Conservation (phyloP, 2,113 vertebrate genomes). For the Hippoglossus stenolepis region DNA sequence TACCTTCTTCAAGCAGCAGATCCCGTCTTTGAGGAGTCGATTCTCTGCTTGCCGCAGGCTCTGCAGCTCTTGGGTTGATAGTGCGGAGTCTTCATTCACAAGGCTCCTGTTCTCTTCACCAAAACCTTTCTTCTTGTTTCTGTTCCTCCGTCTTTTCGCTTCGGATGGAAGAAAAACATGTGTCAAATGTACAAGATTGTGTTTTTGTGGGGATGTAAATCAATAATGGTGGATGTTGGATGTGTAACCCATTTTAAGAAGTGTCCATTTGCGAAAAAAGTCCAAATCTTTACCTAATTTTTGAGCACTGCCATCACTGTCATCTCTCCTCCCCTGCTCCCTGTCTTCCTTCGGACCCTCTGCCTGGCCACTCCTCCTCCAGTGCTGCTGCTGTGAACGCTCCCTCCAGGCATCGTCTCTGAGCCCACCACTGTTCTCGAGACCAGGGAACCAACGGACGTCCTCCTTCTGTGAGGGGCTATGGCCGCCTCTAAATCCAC, state of each 20-base stretch:
- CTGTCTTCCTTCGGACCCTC: slow-evolving; percentile 77
- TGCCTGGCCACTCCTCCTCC: slow-evolving; percentile 78
- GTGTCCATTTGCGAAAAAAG: neutral
- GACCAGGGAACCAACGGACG: slow-evolving; percentile 78
- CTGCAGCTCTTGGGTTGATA: slow-evolving; percentile 84
- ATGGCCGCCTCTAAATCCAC: slow-evolving; percentile 78
- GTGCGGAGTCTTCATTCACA: slow-evolving; percentile 84
- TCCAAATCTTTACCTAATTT: slow-evolving; percentile 69
- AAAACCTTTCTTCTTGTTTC: slow-evolving; percentile 81
- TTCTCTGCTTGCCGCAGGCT: slow-evolving; percentile 86
- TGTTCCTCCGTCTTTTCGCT: slow-evolving; percentile 81
- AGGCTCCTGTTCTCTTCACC: slow-evolving; percentile 81
- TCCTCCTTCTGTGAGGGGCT: slow-evolving; percentile 86
- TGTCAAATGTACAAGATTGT: neutral
- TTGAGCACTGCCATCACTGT: slow-evolving; percentile 63
- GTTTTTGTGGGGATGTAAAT: neutral
- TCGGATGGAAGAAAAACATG: neutral
- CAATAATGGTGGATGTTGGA: no score
- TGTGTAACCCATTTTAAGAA: neutral
- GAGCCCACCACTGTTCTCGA: slow-evolving; percentile 73
- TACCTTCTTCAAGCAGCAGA: slow-evolving; percentile 89
- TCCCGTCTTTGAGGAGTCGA: slow-evolving; percentile 84
- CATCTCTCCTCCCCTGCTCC: slow-evolving; percentile 49
- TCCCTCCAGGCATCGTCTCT: slow-evolving; percentile 86
- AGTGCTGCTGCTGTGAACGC: slow-evolving; percentile 54